Evolutionary conservation across 2,888 invertebrate genomes (phyloP), one percentile per base, ranked within the genome.

Genomic region (Oscheius onirici): DNA sequence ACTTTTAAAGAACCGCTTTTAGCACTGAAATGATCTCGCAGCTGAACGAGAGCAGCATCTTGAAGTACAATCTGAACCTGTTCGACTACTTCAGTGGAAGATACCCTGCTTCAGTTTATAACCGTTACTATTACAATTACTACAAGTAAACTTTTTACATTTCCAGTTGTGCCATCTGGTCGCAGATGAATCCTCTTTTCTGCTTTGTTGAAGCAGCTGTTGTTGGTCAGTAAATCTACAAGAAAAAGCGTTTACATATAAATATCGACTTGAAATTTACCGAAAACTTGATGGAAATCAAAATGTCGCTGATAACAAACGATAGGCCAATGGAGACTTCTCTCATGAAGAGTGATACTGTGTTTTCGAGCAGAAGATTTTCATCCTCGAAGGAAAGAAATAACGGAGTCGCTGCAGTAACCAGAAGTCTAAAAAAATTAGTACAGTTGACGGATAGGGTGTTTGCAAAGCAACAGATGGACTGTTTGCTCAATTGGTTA

Each of bases 291-390:
- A 28, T 28, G n/a, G 6, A 24, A 49, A 11, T 49, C 49, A n/a
- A 49, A 49, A 10, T 17, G 8, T 34, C 34, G 22, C 26, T 49
- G 49, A 20, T 49, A 63, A 11, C 28, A 26, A 1, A 46, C 63
- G 28, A 63, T 34, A 5, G 63, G 63, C 63, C 63, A 63, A 17
- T 63, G 63, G 63, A 63, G 34, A 49, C 34, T 17, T 63, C 63
- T 49, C 63, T 49, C 2, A 49, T 5, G 10, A 63, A 63, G 17
- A 49, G n/a, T 2, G 34, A n/a, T 13, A 49, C 46, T 28, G 26
- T 46, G 34, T 49, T 63, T 13, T 63, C 63, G 10, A 63, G 17
- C 13, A 63, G 26, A 17, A 28, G n/a, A 5, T 28, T 49, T 46
- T 49, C 63, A 26, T 49, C 17, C 11, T 49, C 63, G 26, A 28